Evolutionary conservation across 2,797 vertebrate species (phyloP), one percentile per base, ranked within the genome.

Genomic region (Chelmon rostratus): DNA sequence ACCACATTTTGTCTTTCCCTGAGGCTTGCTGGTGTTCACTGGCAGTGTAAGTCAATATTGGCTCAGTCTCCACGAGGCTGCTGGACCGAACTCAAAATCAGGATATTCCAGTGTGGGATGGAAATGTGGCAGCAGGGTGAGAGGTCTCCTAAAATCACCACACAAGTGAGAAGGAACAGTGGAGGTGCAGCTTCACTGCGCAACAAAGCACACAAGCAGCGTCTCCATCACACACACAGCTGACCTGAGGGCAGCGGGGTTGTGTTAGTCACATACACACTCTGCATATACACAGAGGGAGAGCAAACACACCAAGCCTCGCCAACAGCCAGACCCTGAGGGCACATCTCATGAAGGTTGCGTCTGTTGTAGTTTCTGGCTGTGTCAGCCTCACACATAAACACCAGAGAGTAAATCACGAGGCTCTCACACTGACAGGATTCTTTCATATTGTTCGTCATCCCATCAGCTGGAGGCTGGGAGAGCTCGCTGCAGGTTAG

Each of bases 81-180:
- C 53, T 74, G 76, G 73, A 66, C 57, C 68, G 6, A 53, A 58
- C 62, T 81, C 78, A 65, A 42, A 69, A 66, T 64, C 52, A 68
- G 25, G 57, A 66, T 83, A 31, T 67, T 87, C 65, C 66, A 74
- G 78, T 78, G 81, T 83, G 65, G 63, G 53, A 76, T 85, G 82
- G 83, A 84, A 87, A 92, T 82, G 57, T 93, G 64, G 68, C 85
- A 79, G 71, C 38, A 38, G 65, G 61, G 79, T 88, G 92, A 91
- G 87, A 93, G 63, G 72, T 46, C 68, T 84, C 69, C 68, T 42
- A 12, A 78, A 75, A 52, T 66, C 71, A 68, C 76, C 68, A 67
- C 47, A 67, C 75, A 42, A 72, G 62, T 80, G 79, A 83, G 63
- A 62, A 38, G 68, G 83, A 76, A 78, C 15, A 54, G 66, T 44